Percentiles rank a stretch among this genome's conserved stretches.
Evolutionary conservation across 1,140 invertebrate species (phyloP).

Genomic region (Calliphora vicina): DNA sequence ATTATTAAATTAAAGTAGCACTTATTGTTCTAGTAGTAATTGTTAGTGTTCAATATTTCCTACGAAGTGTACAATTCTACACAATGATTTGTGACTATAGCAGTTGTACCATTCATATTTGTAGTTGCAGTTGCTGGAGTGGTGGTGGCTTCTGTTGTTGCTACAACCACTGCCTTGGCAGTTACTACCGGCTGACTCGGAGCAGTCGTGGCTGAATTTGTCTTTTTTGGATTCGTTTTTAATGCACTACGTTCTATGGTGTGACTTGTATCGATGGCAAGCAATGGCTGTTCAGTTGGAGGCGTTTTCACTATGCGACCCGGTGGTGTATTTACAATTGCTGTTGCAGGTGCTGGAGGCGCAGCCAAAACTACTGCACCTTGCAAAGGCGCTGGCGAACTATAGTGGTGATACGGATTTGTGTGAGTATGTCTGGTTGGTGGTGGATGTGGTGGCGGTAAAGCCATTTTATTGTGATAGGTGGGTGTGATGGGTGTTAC

Average conservation of each 20-base stretch:
- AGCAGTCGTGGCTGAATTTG: constrained; percentile 13
- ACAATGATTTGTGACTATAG: constrained; percentile 20
- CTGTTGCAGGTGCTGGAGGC: background rate
- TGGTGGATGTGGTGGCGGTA: constrained; percentile 7
- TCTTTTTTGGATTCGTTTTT: constrained; percentile 8
- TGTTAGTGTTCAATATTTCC: background rate
- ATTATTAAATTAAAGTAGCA: background rate
- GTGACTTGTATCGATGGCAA: constrained; percentile 1
- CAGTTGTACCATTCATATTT: background rate
- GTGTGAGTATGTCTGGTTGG: background rate
- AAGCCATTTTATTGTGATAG: constrained; percentile 33
- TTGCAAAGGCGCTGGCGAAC: background rate
- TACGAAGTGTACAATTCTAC: constrained; percentile 11
- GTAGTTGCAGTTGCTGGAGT: background rate
- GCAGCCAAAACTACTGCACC: background rate
- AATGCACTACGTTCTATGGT: background rate
- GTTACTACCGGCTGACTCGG: background rate
- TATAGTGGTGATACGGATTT: constrained; percentile 36
- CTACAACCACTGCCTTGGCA: background rate
- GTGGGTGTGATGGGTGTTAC: background rate
- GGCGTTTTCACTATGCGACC: background rate
- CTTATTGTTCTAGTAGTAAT: background rate
- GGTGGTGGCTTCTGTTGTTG: background rate
- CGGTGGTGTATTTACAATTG: background rate
- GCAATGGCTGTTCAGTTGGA: background rate